A percentile compares a stretch with the other conserved stretches of the same genome.
Evolutionary conservation across 1,140 invertebrate genomes (phyloP).

Genomic region (Achroia grisella): DNA sequence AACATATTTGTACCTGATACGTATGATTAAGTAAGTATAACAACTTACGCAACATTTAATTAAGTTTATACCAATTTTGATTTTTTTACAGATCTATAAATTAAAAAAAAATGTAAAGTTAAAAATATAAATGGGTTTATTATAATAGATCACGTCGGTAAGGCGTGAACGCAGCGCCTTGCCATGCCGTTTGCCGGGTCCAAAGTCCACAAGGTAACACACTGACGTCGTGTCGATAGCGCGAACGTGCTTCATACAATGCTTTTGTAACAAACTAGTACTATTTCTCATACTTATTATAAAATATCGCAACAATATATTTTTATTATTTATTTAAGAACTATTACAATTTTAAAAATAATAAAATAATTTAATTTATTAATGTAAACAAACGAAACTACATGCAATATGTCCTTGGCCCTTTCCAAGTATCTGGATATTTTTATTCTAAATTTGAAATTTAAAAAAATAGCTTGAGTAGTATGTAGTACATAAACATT

Average conservation of each 20-base stretch:
- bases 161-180: constrained; percentile 30
- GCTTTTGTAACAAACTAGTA: constrained; percentile 18
- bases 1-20: too few species aligned
- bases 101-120: constrained; percentile 11
- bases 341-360: too few species aligned
- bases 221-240: constrained; percentile 17
- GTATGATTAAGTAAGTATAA: too few species aligned
- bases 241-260: constrained; percentile 30
- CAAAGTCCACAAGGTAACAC: constrained; percentile 66
- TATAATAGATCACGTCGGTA: constrained; percentile 32
- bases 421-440: too few species aligned
- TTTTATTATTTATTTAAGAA: too few species aligned
- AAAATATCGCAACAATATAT: too few species aligned
- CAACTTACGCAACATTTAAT: too few species aligned
- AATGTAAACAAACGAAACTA: too few species aligned
- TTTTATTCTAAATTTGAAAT: not conserved
- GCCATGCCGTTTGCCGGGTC: constrained; percentile 41
- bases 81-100: too few species aligned
- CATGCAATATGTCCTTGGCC: too few species aligned
- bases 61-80: too few species aligned
- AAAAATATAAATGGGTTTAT: constrained; percentile 7
- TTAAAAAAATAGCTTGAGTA: not conserved
- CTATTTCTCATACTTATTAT: not conserved
- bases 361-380: too few species aligned
- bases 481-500: not conserved